phyloP scores from a whole-genome alignment of 2,888 invertebrate species.

The Pseudanteris insignis region DNA sequence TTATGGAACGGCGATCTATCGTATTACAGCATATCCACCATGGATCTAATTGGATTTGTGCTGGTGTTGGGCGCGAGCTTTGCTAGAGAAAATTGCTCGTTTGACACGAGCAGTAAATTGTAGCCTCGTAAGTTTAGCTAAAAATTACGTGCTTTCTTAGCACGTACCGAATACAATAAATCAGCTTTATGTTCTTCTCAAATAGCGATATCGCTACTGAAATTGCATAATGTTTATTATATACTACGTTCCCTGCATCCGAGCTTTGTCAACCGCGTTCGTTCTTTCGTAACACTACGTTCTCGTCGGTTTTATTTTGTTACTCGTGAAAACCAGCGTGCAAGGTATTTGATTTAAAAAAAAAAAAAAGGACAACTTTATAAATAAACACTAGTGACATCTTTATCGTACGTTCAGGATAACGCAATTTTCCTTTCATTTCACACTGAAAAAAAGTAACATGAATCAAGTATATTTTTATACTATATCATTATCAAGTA shows the following conservation, averaged over 20 bases:
- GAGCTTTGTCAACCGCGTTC: constrained; percentile 6
- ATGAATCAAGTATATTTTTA: too few relatives aligned
- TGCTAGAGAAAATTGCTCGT: constrained; percentile 44
- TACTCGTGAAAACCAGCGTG: too few relatives aligned
- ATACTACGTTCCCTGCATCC: constrained; percentile 2
- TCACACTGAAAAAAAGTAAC: too few relatives aligned
- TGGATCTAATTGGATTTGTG: constrained; percentile 49
- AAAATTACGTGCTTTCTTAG: constrained; percentile 48
- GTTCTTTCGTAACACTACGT: constrained; percentile 6
- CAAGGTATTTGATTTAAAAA: too few relatives aligned
- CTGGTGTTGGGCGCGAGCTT: constrained; percentile 39
- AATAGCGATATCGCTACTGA: constrained; percentile 25
- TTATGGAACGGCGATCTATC: constrained; percentile 47
- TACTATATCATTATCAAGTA: too few relatives aligned
- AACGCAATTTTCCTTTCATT: too few relatives aligned
- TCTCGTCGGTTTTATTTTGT: too few relatives aligned
- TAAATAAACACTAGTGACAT: too few relatives aligned
- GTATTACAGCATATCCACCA: constrained; percentile 42
- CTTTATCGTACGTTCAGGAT: too few relatives aligned
- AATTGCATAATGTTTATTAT: constrained; percentile 39
- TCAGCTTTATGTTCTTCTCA: constrained; percentile 39
- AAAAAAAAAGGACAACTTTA: too few relatives aligned
- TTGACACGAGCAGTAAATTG: constrained; percentile 46
- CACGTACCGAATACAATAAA: constrained; percentile 44
- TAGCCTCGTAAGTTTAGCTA: constrained; percentile 46